phyloP scores from a whole-genome alignment of 2,797 vertebrate species.

The Syngnathus acus region DNA sequence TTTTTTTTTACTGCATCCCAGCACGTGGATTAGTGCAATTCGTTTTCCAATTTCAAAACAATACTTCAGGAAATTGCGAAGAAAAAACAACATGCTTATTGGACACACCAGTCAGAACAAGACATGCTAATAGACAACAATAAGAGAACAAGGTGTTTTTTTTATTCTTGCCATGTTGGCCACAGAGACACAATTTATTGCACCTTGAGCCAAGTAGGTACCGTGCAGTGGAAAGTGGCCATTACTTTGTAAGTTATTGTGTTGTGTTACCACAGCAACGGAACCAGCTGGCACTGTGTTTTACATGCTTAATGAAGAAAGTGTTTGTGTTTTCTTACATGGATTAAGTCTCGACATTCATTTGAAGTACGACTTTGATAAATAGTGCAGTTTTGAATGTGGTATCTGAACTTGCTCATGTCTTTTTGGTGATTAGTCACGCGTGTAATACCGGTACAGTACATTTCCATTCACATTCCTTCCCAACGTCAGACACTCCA shows the following conservation, averaged over 20 bases:
- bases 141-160: background rate
- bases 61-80: background rate
- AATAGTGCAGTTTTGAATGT: background rate
- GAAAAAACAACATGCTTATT: background rate
- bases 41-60: background rate
- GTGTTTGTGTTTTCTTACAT: slow-evolving; percentile 8
- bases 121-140: background rate
- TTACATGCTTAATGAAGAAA: slow-evolving; percentile 36
- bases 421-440: background rate
- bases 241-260: slow-evolving; percentile 59
- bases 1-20: background rate
- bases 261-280: slow-evolving; percentile 53
- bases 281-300: slow-evolving; percentile 77
- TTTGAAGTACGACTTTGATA: background rate
- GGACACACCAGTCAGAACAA: background rate
- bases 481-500: slow-evolving; percentile 16
- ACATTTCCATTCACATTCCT: slow-evolving; percentile 1
- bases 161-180: background rate
- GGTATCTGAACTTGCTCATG: background rate
- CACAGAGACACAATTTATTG: background rate
- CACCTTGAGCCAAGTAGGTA: background rate
- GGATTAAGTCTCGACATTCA: background rate
- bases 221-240: slow-evolving; percentile 3
- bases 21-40: slow-evolving; percentile 12
- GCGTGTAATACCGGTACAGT: background rate